phyloP scores from a whole-genome alignment of 2,888 invertebrate genomes.

The Agapetus fuscipes region DNA sequence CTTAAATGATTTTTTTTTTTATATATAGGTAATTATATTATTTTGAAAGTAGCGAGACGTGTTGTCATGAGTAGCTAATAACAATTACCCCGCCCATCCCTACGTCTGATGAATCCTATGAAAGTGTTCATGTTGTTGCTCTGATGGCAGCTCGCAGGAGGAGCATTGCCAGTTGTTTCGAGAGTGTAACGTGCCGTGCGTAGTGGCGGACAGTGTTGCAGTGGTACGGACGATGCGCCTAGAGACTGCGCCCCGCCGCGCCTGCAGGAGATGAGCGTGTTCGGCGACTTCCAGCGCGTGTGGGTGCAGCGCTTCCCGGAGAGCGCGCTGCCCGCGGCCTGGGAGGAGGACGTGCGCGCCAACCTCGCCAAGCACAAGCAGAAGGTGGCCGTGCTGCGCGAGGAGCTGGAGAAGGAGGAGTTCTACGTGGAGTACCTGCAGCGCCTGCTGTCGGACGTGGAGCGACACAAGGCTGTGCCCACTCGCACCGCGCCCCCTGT shows the following conservation, averaged over 20 bases:
- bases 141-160: no score
- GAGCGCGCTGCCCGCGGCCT: slow-evolving; percentile 81
- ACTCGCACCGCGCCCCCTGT: slow-evolving; percentile 38
- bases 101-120: no score
- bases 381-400: slow-evolving; percentile 70
- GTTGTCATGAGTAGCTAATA: no score
- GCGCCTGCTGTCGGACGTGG: slow-evolving; percentile 73
- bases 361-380: slow-evolving; percentile 84
- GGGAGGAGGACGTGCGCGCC: slow-evolving; percentile 88
- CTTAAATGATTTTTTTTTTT: no score
- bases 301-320: slow-evolving; percentile 89
- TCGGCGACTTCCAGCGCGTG: slow-evolving; percentile 83
- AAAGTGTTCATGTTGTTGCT: no score
- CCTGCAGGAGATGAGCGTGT: slow-evolving; percentile 83
- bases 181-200: no score
- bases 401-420: slow-evolving; percentile 83
- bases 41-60: no score
- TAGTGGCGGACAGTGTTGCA: no score
- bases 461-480: slow-evolving; percentile 60
- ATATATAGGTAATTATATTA: no score
- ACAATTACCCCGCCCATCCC: no score
- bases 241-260: background rate
- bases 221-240: no score
- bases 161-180: no score
- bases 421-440: slow-evolving; percentile 86